Conservation (phyloP, 1,140 invertebrate genomes). For the Cotesia typhae region DNA sequence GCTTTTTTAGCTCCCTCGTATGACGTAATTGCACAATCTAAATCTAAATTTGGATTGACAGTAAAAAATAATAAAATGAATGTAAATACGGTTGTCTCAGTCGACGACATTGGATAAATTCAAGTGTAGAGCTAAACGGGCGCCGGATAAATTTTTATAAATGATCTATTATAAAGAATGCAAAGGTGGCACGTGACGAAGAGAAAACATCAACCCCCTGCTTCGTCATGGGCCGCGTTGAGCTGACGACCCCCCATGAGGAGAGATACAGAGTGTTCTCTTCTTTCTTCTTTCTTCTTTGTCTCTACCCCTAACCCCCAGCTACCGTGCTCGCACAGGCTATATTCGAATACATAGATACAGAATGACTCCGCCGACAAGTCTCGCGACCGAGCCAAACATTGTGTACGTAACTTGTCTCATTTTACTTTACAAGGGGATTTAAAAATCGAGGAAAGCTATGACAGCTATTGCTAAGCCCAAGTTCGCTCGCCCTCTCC, state of each 20-base stretch:
- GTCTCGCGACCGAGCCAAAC: slow-evolving; percentile 20
- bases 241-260: slow-evolving; percentile 13
- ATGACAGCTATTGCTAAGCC: slow-evolving; percentile 64
- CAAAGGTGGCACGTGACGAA: slow-evolving; percentile 19
- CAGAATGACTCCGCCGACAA: slow-evolving; percentile 9
- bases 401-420: slow-evolving; percentile 52
- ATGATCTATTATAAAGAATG: slow-evolving; percentile 25
- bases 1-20: no score
- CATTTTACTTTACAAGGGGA: slow-evolving; percentile 64
- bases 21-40: no score
- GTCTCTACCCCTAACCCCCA: slow-evolving; percentile 20
- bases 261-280: background rate
- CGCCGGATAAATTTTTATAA: slow-evolving; percentile 6
- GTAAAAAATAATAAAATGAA: no score
- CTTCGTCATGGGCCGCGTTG: slow-evolving; percentile 5
- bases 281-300: slow-evolving; percentile 13
- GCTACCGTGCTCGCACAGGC: background rate
- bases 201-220: slow-evolving; percentile 20
- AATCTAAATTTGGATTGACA: no score
- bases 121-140: background rate
- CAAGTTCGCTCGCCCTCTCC: slow-evolving; percentile 32
- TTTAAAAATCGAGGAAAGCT: slow-evolving; percentile 64
- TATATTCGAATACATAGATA: no score
- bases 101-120: background rate
- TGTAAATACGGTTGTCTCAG: background rate